Base-by-base conservation (phyloP, 2,888 invertebrate species). In the Ormyrus labotus region DNA sequence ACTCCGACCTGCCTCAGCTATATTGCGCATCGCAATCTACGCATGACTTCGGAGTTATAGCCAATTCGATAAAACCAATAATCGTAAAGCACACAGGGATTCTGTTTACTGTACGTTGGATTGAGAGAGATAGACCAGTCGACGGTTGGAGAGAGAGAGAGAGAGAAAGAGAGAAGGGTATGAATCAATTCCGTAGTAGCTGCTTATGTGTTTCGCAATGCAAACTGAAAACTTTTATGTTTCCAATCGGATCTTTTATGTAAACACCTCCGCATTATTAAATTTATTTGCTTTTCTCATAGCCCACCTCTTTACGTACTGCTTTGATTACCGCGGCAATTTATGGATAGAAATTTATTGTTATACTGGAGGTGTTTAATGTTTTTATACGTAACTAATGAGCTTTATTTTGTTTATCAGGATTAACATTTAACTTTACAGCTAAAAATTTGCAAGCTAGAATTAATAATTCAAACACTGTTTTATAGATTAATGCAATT, bases 11-110 rank as follows among this genome's bases (percentile, higher is more conserved):
- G 6, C 60, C 11, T 13, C 7, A 48, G 34, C 48, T 48, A 64
- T 51, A 58, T 13, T 58, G 60, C 51, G 34, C 60, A 34, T 60
- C 8, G 50, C 71, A 71, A 60, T 74, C 55, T 74, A 63, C 65
- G 64, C 73, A 74, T 74, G 70, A 69, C 60, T 69, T 70, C 55
- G 10, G 65, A 77, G 81, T 80, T 81, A 84, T 81, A 73, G 80
- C 78, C 81, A 80, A 82, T 81, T 77, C 80, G 81, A 82, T 82
- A 74, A 80, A 81, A 74, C 78, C 82, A 80, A 84, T 83, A 81
- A 80, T 83, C 83, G 70, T 82, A 84, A 84, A 82, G 77, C 68
- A 67, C n/a, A 34, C 71, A 19, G n/a, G 65, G 57, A 65, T 74
- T 61, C 55, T 64, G 73, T 74, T 64, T 74, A 64, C 64, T 57